Evolutionary conservation across 2,888 invertebrate species (phyloP), one percentile per base, ranked within the genome.

Genomic region (Epirrita christyi): DNA sequence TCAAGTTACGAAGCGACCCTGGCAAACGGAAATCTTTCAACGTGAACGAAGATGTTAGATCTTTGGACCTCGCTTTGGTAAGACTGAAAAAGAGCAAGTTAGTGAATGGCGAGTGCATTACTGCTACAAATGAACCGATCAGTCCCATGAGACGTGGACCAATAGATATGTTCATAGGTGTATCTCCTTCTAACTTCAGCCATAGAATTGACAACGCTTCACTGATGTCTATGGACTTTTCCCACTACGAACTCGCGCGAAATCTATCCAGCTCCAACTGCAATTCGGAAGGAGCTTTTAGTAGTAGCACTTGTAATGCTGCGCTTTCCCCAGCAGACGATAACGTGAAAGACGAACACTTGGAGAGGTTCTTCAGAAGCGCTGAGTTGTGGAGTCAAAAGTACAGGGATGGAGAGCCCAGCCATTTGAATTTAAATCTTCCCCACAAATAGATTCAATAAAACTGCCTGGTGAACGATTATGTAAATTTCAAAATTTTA

Each of bases 401-500:
- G 40, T 68, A 66, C 55, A 74, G 68, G 11, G 65, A 72, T 21
- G 65, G 60, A 47, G 70, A 70, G 4, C 69, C 75, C 36, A 76
- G 73, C 63, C 60, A 66, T 34, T 50, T 78, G 13, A 71, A 73
- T 13, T 66, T 75, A 21, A 70, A 76, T 45, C 41, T 71, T 54
- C 72, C 75, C 15, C 75, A 83, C 15, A 72, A 80, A 62, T 79
- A 74, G 60, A 48, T 59, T 67, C 32, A 87, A 86, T 85, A 83
- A 92, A 91, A 89, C 80, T 65, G 64, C 76, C 61, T 65, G 71
- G 80, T 85, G 85, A 92, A 92, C 91, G 92, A 90, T 90, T 88
- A 91, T 90, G 91, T 86, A 86, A 86, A 86, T 86, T 85, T 86
- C 79, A 90, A 91, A 91, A 88, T 88, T 88, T 89, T 89, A 90